Evolutionary conservation across 1,140 invertebrate species (phyloP).

Genomic region (Pseudomyrmex flavicornis): DNA sequence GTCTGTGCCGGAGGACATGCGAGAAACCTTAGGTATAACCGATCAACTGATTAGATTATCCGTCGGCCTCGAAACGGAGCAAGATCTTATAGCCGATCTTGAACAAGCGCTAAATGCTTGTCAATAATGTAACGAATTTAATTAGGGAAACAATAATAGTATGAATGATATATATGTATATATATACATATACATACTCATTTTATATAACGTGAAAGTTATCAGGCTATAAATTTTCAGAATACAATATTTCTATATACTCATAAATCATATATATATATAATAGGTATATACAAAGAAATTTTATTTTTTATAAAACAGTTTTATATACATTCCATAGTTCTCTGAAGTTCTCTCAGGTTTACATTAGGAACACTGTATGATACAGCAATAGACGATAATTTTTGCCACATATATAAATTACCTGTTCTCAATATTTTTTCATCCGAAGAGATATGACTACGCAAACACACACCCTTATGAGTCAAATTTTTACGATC

Average conservation of each 20-base stretch:
- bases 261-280: no score
- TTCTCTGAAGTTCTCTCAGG: background rate
- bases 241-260: no score
- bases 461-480: no score
- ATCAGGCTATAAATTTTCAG: no score
- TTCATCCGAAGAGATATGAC: background rate
- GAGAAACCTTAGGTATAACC: conserved; percentile 92
- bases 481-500: no score
- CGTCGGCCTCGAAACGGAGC: conserved; percentile 94
- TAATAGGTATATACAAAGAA: conserved; percentile 39
- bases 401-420: conserved; percentile 30
- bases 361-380: conserved; percentile 57
- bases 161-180: conserved; percentile 7
- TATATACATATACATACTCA: background rate
- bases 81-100: conserved; percentile 96
- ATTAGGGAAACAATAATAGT: background rate
- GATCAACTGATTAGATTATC: conserved; percentile 96
- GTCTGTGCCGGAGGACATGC: conserved; percentile 90
- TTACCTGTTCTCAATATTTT: background rate
- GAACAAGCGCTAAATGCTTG: conserved; percentile 89
- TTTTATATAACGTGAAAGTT: background rate
- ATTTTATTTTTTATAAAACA: conserved; percentile 57
- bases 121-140: conserved; percentile 42
- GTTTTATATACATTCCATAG: conserved; percentile 55
- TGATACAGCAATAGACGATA: conserved; percentile 32